A percentile compares a stretch with the other conserved stretches of the same genome.
These are phyloP conservation scores for Mylabris sibirica DNA, from an alignment of 2,888 invertebrate species.

Conservation along the genomic window DNA sequence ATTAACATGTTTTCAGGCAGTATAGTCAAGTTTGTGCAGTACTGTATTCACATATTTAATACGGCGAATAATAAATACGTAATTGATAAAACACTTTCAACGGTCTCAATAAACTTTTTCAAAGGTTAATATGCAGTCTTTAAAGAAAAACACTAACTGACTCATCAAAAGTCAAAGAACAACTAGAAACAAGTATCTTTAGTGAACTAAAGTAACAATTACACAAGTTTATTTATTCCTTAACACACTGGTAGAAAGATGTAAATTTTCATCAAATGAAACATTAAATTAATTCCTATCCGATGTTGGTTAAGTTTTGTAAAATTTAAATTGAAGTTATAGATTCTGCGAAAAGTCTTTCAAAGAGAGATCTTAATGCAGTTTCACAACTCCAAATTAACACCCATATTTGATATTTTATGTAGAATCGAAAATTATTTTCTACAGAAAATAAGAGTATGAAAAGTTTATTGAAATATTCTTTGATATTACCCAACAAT, in stretches of 20 bases:
- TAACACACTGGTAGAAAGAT: neutral
- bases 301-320: neutral
- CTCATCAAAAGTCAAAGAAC: no score
- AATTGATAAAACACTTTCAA: no score
- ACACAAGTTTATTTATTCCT: neutral
- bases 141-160: no score
- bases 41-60: no score
- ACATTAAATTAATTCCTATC: neutral
- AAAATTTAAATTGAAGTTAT: conserved; percentile 4
- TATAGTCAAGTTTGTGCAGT: neutral
- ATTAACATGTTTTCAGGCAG: neutral
- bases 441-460: neutral
- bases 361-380: neutral
- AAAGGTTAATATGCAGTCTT: neutral
- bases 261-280: neutral
- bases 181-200: neutral
- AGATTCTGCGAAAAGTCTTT: neutral
- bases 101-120: no score
- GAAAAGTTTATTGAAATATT: no score
- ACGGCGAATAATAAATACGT: no score
- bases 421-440: neutral
- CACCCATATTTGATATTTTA: neutral
- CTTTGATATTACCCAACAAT: no score
- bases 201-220: neutral
- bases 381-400: neutral